Conservation (phyloP, 2,888 invertebrate genomes). For the Heliconius sara region DNA sequence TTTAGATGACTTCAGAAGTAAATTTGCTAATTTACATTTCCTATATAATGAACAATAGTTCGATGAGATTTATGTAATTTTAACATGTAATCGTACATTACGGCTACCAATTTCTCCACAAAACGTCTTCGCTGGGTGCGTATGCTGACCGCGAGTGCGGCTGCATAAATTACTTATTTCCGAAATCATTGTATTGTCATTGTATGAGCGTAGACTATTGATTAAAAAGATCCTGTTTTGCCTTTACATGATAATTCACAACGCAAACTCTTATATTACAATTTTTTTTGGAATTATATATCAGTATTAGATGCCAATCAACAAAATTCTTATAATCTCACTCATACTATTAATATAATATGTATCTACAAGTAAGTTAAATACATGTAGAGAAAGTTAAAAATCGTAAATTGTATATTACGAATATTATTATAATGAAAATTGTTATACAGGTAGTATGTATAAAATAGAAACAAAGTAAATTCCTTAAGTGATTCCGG, state of each 20-base stretch:
- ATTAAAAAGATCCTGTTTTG: slow-evolving; percentile 7
- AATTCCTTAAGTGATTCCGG: slow-evolving; percentile 21
- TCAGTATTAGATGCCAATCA: neutral
- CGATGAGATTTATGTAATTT: slow-evolving; percentile 22
- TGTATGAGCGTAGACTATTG: slow-evolving; percentile 29
- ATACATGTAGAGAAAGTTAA: neutral
- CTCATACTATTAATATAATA: neutral
- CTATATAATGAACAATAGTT: slow-evolving; percentile 23
- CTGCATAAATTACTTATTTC: slow-evolving; percentile 46
- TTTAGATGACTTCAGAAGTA: neutral
- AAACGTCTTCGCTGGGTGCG: slow-evolving; percentile 12
- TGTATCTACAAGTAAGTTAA: neutral
- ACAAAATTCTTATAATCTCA: neutral
- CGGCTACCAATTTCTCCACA: slow-evolving; percentile 27
- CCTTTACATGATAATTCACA: neutral
- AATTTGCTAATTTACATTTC: neutral
- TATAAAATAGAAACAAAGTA: slow-evolving; percentile 9
- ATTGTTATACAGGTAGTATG: neutral
- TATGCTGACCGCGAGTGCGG: slow-evolving; percentile 34
- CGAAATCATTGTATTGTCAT: slow-evolving; percentile 44
- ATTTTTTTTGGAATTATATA: neutral
- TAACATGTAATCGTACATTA: slow-evolving; percentile 17
- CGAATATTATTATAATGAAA: neutral
- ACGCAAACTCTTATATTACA: neutral
- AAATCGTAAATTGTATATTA: too few species aligned